Percentiles rank a stretch among this genome's conserved stretches.
Conservation (phyloP, 2,888 invertebrate genomes). For the Agriopis aurantiaria region DNA sequence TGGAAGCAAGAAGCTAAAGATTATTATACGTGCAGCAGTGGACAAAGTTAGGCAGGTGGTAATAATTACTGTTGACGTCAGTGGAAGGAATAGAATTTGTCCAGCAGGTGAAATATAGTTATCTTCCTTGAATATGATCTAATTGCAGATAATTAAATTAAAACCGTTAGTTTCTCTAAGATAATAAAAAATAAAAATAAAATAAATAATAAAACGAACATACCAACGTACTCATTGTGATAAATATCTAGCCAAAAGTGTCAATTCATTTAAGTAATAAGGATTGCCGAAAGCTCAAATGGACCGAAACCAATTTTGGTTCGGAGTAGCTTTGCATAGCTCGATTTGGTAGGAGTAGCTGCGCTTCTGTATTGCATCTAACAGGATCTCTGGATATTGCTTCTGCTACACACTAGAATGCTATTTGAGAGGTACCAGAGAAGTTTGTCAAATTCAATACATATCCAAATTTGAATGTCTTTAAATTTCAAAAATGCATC, state of each 20-base stretch:
- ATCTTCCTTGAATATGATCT: too few relatives aligned
- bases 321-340: constrained; percentile 29
- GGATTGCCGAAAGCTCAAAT: constrained; percentile 14
- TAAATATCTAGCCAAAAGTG: too few relatives aligned
- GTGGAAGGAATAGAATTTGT: too few relatives aligned
- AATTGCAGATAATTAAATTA: too few relatives aligned
- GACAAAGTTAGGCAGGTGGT: too few relatives aligned
- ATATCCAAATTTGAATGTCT: constrained; percentile 9
- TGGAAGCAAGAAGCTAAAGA: too few relatives aligned
- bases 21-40: too few relatives aligned
- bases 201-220: not conserved
- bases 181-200: too few relatives aligned
- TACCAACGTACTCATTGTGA: too few relatives aligned
- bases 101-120: too few relatives aligned
- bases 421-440: constrained; percentile 33
- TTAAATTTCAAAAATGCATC: not conserved
- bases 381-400: constrained; percentile 43
- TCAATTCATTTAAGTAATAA: constrained; percentile 5
- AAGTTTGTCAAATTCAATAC: constrained; percentile 35
- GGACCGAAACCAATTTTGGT: constrained; percentile 31
- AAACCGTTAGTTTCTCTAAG: too few relatives aligned
- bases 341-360: constrained; percentile 3
- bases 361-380: constrained; percentile 33
- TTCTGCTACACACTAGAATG: constrained; percentile 41
- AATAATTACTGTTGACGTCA: too few relatives aligned